These are phyloP conservation scores for Ditula angustiorana DNA, from an alignment of 2,888 invertebrate genomes.

Conservation along the genomic window DNA sequence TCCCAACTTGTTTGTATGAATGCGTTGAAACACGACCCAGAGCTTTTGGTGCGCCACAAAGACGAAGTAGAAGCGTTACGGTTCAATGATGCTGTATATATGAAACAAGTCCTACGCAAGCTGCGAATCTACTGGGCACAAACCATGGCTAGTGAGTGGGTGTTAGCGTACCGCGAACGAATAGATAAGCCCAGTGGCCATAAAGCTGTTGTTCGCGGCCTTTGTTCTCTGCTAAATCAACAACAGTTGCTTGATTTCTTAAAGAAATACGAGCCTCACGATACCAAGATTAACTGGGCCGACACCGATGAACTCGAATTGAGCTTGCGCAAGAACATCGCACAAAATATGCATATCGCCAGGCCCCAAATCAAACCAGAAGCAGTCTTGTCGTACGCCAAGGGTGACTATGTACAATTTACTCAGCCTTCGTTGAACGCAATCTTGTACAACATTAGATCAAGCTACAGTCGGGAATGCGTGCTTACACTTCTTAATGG, in stretches of 20 bases:
- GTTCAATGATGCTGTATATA: conserved; percentile 50
- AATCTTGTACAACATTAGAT: conserved; percentile 64
- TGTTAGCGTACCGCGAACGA: conserved; percentile 49
- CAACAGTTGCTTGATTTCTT: conserved; percentile 55
- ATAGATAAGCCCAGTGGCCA: conserved; percentile 53
- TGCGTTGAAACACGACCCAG: conserved; percentile 67
- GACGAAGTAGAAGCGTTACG: conserved; percentile 52
- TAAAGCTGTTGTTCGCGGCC: conserved; percentile 57
- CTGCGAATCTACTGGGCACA: conserved; percentile 67
- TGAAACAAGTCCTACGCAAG: conserved; percentile 56
- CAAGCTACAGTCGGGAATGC: conserved; percentile 49
- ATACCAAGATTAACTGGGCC: conserved; percentile 64
- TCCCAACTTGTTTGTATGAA: conserved; percentile 63
- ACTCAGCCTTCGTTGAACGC: conserved; percentile 66
- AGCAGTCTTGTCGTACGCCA: conserved; percentile 61
- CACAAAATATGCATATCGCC: conserved; percentile 69
- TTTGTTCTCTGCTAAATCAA: conserved; percentile 58
- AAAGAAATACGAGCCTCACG: conserved; percentile 60
- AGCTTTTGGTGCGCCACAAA: conserved; percentile 53
- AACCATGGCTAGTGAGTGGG: conserved; percentile 57
- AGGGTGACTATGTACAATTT: conserved; percentile 70
- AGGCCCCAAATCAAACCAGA: conserved; percentile 66
- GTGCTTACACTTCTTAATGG: conserved; percentile 58
- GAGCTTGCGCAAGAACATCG: conserved; percentile 62
- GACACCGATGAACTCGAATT: conserved; percentile 58